Conservation (phyloP, 2,888 invertebrate species). For the Chironomus riparius region DNA sequence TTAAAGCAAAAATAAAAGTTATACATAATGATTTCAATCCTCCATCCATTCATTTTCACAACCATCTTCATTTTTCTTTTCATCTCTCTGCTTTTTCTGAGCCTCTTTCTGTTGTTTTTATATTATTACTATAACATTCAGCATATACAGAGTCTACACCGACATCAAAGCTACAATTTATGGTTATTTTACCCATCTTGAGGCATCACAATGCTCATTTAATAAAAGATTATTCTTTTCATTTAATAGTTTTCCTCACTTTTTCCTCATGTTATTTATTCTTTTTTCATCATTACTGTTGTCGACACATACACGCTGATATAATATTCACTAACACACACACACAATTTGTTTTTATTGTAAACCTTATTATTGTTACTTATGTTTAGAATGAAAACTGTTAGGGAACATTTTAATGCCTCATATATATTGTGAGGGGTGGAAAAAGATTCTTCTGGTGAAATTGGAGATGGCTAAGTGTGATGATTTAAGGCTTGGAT, state of each 20-base stretch:
- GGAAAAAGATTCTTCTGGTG: too few species aligned
- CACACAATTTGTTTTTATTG: too few species aligned
- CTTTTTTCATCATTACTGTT: too few species aligned
- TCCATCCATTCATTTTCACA: background rate
- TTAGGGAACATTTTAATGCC: too few species aligned
- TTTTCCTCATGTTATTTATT: background rate
- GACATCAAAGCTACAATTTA: constrained; percentile 8
- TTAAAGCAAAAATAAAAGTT: background rate
- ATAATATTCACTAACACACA: too few species aligned
- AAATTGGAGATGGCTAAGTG: too few species aligned
- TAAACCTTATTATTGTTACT: too few species aligned
- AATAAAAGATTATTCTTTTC: constrained; percentile 6
- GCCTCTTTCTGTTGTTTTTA: background rate
- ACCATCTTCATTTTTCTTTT: background rate
- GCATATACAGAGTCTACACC: background rate
- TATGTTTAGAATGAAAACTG: too few species aligned
- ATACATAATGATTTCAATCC: background rate
- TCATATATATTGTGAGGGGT: too few species aligned
- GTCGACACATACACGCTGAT: too few species aligned
- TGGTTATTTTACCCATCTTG: constrained; percentile 6
- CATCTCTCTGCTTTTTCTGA: background rate
- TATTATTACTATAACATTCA: background rate
- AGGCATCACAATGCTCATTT: constrained; percentile 4
- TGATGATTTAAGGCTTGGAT: too few species aligned
- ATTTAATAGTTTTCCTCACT: constrained; percentile 1